Base-by-base conservation (phyloP, 2,113 vertebrate species). In the Clupea harengus region DNA sequence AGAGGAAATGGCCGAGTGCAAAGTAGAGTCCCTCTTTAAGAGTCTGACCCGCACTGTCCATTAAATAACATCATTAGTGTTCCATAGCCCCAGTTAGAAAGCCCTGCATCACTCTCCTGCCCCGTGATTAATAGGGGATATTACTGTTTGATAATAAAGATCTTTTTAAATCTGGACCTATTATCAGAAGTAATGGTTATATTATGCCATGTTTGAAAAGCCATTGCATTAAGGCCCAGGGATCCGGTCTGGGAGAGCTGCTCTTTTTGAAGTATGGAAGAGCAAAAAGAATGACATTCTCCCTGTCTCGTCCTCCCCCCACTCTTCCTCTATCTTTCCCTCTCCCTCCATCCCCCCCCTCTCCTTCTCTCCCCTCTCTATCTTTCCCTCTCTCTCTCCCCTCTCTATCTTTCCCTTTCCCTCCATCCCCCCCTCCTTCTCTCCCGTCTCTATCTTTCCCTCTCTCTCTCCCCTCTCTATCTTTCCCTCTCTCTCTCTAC, bases 151-250 rank as follows among this genome's bases (percentile, higher is more conserved):
- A 90, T 90, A 90, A 91, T 90, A 90, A 88, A 88, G 89, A 87
- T 86, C 84, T 50, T 85, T 90, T 90, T 88, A 86, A 90, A 91
- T 90, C 85, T 85, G 80, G 52, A 84, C 85, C 89, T 90, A 90
- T 90, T 91, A 90, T 87, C 85, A 88, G 86, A 91, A 91, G 84
- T 83, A 87, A 90, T 91, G 88, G 90, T 87, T 90, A 88, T 86
- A 90, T 91, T 90, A 90, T 89, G 89, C 90, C 72, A 75, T 88
- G 89, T 90, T 90, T 91, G 85, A 90, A 89, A 89, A 89, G 89
- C 81, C 86, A 87, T 91, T 88, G 85, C 88, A 88, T 90, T 88
- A 90, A 88, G 84, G 85, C 83, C 83, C 57, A 45, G 52, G 50
- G 72, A 32, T 72, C 44, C 81, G 44, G 82, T 81, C 20, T 85